Evolutionary conservation across 2,797 vertebrate species (phyloP), one percentile per base, ranked within the genome.

Genomic region (Melanitta fusca): DNA sequence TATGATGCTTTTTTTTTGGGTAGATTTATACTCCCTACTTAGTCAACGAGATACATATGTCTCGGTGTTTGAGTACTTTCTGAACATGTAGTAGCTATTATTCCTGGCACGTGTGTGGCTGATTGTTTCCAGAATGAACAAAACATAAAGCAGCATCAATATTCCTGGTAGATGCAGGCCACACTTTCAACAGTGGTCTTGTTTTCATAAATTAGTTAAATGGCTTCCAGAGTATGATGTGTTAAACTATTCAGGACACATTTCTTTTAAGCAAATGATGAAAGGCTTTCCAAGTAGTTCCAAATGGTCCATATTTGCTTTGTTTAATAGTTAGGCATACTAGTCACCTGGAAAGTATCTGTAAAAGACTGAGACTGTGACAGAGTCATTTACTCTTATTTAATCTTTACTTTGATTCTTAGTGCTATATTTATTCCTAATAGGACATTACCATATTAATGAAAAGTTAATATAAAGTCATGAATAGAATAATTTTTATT

Each of bases 51-150:
- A 72, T 64, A 71, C 93, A 95, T 69, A 30, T 95, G 95, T 84
- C 68, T 78, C 66, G 73, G 65, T 93, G 91, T 78, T 95, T 90
- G 81, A 56, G 87, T 91, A 56, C 53, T 91, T 93, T 96, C 64
- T 82, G 78, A 95, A 86, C 93, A 88, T 70, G 62, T 73, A 96
- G 61, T 92, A 86, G 96, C 93, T 96, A 68, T 94, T 97, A 91
- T 83, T 95, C 75, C 72, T 93, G 94, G 95, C 96, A 95, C 70
- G 94, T 93, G 96, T 96, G 96, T 84, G 91, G 85, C 93, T 96
- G 96, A 97, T 97, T 97, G 95, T 94, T 97, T 97, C 96, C 97
- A 97, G 96, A 97, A 95, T 68, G 95, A 94, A 57, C 80, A 89
- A 92, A 96, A 89, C 91, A 89, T 58, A 83, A 95, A 77, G 94